Conservation (phyloP, 2,888 invertebrate species). For the Ceramica pisi region DNA sequence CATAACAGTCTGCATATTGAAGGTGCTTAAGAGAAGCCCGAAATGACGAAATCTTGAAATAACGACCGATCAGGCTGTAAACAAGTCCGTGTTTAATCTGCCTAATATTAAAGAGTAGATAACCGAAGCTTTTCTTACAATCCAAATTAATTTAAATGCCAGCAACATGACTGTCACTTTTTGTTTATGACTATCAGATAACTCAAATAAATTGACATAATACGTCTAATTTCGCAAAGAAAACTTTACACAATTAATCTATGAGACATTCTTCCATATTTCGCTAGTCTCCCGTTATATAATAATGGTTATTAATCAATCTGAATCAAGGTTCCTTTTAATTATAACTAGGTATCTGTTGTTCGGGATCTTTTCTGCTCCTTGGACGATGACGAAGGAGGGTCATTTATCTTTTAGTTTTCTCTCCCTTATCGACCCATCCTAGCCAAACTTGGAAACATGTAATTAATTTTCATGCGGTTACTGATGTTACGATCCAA, state of each 20-base stretch:
- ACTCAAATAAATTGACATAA: not conserved
- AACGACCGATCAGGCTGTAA: not conserved
- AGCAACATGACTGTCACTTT: too few relatives aligned
- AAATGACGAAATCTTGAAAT: too few relatives aligned
- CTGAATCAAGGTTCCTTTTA: conserved; percentile 39
- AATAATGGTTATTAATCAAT: conserved; percentile 58
- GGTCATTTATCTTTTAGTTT: conserved; percentile 61
- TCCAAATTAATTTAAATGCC: not conserved
- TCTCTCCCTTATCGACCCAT: conserved; percentile 40
- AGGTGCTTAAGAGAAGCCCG: too few relatives aligned
- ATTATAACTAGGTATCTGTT: conserved; percentile 60
- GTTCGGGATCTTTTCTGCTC: conserved; percentile 47
- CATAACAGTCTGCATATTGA: too few relatives aligned
- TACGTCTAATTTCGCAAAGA: not conserved
- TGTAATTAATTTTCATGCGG: conserved; percentile 29
- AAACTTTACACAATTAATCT: not conserved
- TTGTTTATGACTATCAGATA: not conserved
- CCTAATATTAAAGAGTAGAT: not conserved
- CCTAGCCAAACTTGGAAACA: conserved; percentile 47
- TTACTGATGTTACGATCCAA: conserved; percentile 15
- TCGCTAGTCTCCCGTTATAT: conserved; percentile 28
- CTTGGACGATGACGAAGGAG: conserved; percentile 59
- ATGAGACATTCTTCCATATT: conserved; percentile 5
- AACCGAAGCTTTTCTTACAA: not conserved
- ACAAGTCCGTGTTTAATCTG: not conserved